Evolutionary conservation across 2,797 vertebrate genomes (phyloP).

Genomic region (Tamandua tetradactyla): DNA sequence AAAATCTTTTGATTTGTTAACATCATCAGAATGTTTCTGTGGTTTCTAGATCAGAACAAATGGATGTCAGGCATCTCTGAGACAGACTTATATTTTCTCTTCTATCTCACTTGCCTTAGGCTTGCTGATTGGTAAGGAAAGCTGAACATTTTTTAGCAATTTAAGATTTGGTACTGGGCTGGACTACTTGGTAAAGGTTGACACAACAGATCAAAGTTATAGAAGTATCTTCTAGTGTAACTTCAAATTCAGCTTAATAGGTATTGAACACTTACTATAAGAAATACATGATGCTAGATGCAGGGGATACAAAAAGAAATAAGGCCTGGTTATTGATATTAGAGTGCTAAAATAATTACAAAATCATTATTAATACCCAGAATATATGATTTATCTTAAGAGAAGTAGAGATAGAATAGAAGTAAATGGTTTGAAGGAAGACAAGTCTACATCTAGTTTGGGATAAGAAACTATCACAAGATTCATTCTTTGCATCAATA

Average conservation of each 20-base stretch:
- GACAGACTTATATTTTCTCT: background rate
- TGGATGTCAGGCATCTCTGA: background rate
- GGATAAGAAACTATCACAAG: background rate
- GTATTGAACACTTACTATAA: background rate
- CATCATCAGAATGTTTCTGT: conserved; percentile 21
- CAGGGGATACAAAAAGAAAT: background rate
- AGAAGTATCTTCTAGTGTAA: background rate
- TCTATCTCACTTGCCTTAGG: background rate
- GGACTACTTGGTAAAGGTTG: background rate
- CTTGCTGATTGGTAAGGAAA: conserved; percentile 21
- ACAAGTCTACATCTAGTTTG: background rate
- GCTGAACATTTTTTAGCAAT: background rate
- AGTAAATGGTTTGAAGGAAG: conserved; percentile 16
- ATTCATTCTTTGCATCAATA: background rate
- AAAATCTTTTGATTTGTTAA: conserved; percentile 23
- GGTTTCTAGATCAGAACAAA: background rate
- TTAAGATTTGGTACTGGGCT: background rate
- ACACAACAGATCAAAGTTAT: background rate
- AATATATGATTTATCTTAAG: background rate
- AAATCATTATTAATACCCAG: background rate
- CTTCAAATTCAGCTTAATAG: conserved; percentile 17
- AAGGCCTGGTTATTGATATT: background rate
- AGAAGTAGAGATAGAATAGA: background rate
- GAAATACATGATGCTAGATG: background rate
- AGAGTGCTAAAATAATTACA: background rate